These are phyloP conservation scores for Phengaris arion DNA, from an alignment of 2,888 invertebrate species.

Conservation along the genomic window DNA sequence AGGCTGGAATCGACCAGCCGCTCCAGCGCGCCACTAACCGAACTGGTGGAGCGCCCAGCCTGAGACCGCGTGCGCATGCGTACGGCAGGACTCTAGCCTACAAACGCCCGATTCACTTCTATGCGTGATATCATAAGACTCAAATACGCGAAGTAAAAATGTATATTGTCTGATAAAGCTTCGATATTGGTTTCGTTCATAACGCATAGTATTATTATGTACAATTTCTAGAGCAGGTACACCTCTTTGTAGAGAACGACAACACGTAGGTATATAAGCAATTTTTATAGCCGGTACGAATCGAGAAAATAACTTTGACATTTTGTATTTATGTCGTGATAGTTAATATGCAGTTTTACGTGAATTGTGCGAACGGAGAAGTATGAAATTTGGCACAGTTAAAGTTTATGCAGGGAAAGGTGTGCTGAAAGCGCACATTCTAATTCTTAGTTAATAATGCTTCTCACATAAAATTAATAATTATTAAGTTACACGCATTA, in stretches of 20 bases:
- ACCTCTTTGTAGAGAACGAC: background rate
- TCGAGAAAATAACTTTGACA: background rate
- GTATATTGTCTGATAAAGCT: slow-evolving; percentile 23
- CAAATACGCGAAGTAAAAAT: slow-evolving; percentile 23
- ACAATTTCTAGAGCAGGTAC: background rate
- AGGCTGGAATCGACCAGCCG: slow-evolving; percentile 74
- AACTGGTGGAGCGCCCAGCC: slow-evolving; percentile 59
- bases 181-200: slow-evolving; percentile 27
- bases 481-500: too few relatives aligned
- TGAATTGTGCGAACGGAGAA: too few relatives aligned
- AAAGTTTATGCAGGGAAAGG: too few relatives aligned
- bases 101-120: slow-evolving; percentile 28
- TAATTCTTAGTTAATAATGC: too few relatives aligned
- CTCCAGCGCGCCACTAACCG: slow-evolving; percentile 76
- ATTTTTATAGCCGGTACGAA: background rate
- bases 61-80: slow-evolving; percentile 66
- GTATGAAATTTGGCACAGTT: too few relatives aligned
- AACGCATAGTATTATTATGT: slow-evolving; percentile 1
- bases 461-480: too few relatives aligned
- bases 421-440: too few relatives aligned
- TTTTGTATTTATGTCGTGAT: background rate
- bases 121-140: slow-evolving; percentile 35
- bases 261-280: background rate
- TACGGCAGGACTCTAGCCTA: slow-evolving; percentile 31
- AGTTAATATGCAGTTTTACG: too few relatives aligned